Evolutionary conservation across 2,797 vertebrate species (phyloP).

Genomic region (Tiaroga cobitis): DNA sequence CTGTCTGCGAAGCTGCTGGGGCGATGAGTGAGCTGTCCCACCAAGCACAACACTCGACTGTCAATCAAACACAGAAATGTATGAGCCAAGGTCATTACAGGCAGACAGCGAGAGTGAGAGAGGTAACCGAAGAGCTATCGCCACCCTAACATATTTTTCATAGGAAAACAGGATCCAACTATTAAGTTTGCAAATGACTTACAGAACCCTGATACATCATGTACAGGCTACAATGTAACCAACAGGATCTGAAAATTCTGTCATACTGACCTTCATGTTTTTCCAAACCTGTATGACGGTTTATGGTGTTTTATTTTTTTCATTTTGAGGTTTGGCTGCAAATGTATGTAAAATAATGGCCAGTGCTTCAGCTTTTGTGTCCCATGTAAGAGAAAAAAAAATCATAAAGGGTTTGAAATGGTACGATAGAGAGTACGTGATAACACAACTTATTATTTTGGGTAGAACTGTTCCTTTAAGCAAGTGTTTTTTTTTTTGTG

Average conservation of each 20-base stretch:
- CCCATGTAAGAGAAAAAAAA: no score
- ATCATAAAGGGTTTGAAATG: neutral
- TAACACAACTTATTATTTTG: neutral
- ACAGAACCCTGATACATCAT: neutral
- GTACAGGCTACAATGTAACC: no score
- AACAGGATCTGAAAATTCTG: no score
- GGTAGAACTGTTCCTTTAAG: neutral
- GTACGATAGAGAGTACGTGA: neutral
- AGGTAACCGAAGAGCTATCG: neutral
- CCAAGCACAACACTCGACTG: slow-evolving; percentile 14
- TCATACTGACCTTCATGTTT: no score
- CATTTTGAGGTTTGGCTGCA: no score
- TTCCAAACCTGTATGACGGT: no score
- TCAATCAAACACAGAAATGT: slow-evolving; percentile 41
- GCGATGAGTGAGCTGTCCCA: slow-evolving; percentile 49
- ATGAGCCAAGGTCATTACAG: slow-evolving; percentile 48
- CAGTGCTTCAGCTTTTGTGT: no score
- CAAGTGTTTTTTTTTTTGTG: slow-evolving; percentile 46
- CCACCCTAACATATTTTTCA: neutral
- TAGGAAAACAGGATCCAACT: neutral
- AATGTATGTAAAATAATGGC: no score
- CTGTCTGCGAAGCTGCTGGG: slow-evolving; percentile 25
- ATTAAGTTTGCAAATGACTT: neutral
- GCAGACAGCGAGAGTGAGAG: neutral
- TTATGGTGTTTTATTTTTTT: no score